Conservation (phyloP, 2,888 invertebrate species). For the Tetramorium bicarinatum region DNA sequence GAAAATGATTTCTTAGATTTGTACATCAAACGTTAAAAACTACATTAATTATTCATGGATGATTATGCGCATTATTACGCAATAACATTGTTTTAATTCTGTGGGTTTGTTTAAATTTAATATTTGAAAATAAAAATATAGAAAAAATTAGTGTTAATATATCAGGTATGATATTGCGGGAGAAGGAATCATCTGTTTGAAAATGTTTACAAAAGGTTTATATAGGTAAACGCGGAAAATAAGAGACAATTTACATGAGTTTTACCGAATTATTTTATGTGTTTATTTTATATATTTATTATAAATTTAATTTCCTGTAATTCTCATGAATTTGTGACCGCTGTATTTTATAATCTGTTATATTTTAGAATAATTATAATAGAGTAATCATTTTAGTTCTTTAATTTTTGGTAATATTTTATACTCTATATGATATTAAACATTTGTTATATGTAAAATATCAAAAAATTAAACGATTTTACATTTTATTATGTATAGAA, state of each 20-base stretch:
- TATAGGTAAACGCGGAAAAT: not conserved
- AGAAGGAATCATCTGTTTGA: not conserved
- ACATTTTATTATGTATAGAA: not conserved
- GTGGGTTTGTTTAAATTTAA: not conserved
- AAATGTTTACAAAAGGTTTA: not conserved
- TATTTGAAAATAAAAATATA: not conserved
- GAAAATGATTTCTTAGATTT: constrained; percentile 38
- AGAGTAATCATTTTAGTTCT: not conserved
- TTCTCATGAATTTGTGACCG: not conserved
- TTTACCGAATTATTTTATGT: not conserved
- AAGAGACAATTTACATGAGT: not conserved
- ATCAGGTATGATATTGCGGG: not conserved
- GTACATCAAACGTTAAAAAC: not conserved
- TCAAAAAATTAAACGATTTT: no score
- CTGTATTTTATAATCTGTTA: not conserved
- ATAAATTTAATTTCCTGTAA: constrained; percentile 18
- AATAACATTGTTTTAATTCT: not conserved
- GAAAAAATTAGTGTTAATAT: not conserved
- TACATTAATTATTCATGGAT: constrained; percentile 16
- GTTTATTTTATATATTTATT: not conserved
- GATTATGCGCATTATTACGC: not conserved
- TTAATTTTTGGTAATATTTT: not conserved
- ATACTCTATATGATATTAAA: not conserved
- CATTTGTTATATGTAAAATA: constrained; percentile 3
- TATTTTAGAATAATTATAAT: constrained; percentile 13